phyloP scores from a whole-genome alignment of 2,888 invertebrate species.

The Odiellus spinosus region DNA sequence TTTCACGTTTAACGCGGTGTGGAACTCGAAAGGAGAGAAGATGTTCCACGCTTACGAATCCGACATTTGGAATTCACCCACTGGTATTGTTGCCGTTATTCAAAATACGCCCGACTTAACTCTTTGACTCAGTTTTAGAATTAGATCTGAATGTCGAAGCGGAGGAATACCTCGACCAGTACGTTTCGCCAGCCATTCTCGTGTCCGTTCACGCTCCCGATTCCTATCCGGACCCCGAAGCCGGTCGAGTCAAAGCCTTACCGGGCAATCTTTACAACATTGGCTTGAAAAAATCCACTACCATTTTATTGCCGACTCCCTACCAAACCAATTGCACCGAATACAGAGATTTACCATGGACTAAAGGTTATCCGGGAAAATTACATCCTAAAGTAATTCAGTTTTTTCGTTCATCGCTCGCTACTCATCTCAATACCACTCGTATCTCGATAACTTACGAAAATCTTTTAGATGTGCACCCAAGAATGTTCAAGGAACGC shows the following conservation, averaged over 20 bases:
- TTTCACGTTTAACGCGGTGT: slow-evolving; percentile 12
- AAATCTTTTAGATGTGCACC: slow-evolving; percentile 16
- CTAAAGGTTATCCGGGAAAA: slow-evolving; percentile 11
- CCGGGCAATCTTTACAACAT: slow-evolving; percentile 14
- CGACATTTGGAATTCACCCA: slow-evolving; percentile 16
- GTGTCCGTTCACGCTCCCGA: slow-evolving; percentile 13
- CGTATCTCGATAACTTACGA: no score
- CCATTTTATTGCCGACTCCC: slow-evolving; percentile 10
- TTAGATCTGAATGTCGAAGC: slow-evolving; percentile 12
- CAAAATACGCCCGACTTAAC: not conserved
- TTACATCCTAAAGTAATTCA: slow-evolving; percentile 11
- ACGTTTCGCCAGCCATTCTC: slow-evolving; percentile 10
- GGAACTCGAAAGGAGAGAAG: slow-evolving; percentile 12
- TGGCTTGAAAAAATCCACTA: slow-evolving; percentile 14
- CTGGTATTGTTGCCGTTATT: slow-evolving; percentile 6
- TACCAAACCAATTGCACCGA: slow-evolving; percentile 16
- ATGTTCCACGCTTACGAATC: slow-evolving; percentile 14
- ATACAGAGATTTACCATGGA: slow-evolving; percentile 12
- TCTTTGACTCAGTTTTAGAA: slow-evolving; percentile 7
- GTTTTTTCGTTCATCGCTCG: no score
- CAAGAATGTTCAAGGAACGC: slow-evolving; percentile 14
- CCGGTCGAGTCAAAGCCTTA: slow-evolving; percentile 13
- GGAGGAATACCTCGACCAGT: slow-evolving; percentile 14
- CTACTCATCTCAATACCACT: no score
- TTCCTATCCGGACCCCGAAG: slow-evolving; percentile 14